These are phyloP conservation scores for Sander vitreus DNA, from an alignment of 2,113 vertebrate genomes.

Conservation along the genomic window DNA sequence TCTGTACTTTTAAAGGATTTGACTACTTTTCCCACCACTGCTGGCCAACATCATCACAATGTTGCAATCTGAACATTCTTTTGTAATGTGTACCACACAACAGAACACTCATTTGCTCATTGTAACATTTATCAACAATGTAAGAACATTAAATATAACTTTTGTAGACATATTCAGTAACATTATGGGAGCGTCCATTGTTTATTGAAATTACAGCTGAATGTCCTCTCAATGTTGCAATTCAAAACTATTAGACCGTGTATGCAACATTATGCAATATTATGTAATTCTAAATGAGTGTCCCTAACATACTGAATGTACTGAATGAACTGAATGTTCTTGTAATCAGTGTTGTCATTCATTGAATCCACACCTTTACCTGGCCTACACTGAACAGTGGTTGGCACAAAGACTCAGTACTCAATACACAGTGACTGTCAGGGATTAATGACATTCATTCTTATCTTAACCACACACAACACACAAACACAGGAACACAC, in stretches of 20 bases:
- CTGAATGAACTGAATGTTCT: conserved; percentile 39
- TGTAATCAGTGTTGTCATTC: not conserved
- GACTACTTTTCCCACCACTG: not conserved
- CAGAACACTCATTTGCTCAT: not conserved
- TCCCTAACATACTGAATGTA: conserved; percentile 10
- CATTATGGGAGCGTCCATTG: not conserved
- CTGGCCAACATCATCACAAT: not conserved
- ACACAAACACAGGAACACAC: conserved; percentile 4
- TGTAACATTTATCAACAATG: not conserved
- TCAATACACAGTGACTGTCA: conserved; percentile 12
- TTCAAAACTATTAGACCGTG: not conserved
- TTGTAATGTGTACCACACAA: not conserved
- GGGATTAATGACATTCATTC: conserved; percentile 18
- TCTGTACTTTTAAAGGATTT: not conserved
- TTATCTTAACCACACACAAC: conserved; percentile 26
- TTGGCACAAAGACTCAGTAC: conserved; percentile 15
- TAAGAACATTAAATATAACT: not conserved
- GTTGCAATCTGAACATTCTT: not conserved
- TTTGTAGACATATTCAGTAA: not conserved
- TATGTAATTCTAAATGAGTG: not conserved
- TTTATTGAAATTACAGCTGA: not conserved
- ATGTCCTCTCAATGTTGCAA: not conserved
- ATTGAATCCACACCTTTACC: conserved; percentile 11
- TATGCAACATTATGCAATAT: not conserved
- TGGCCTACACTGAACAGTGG: not conserved